A percentile compares a stretch with the other conserved stretches of the same genome.
Conservation (phyloP, 2,113 vertebrate species). For the Tragelaphus imberbis region DNA sequence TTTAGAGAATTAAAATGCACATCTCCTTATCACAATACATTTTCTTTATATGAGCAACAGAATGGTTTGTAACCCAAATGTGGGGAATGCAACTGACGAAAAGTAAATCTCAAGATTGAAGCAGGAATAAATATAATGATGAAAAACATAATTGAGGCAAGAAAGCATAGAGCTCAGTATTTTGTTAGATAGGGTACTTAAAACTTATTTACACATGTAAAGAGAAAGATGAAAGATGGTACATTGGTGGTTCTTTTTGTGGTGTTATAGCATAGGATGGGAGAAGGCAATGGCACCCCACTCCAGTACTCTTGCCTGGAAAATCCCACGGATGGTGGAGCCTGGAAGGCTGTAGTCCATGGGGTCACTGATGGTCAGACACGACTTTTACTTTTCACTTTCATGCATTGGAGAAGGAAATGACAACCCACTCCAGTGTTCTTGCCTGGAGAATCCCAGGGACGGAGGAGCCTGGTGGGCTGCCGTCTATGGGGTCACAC, state of each 20-base stretch:
- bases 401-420: no score
- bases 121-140: slow-evolving; percentile 58
- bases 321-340: no score
- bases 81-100: slow-evolving; percentile 37
- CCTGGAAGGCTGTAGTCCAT: no score
- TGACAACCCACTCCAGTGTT: no score
- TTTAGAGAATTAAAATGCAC: slow-evolving; percentile 56
- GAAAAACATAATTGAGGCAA: slow-evolving; percentile 48
- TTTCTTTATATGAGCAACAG: slow-evolving; percentile 36
- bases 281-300: no score
- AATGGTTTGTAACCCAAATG: slow-evolving; percentile 54
- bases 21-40: slow-evolving; percentile 40
- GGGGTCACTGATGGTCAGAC: no score
- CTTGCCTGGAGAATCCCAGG: no score
- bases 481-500: no score
- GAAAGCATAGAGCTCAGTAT: slow-evolving; percentile 34
- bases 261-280: background rate
- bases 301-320: no score
- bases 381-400: no score
- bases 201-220: background rate
- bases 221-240: background rate
- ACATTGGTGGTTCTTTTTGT: background rate
- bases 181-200: slow-evolving; percentile 42
- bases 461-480: no score
- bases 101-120: slow-evolving; percentile 58